Base-by-base conservation (phyloP, 2,888 invertebrate genomes). In the Diarsia rubi region DNA sequence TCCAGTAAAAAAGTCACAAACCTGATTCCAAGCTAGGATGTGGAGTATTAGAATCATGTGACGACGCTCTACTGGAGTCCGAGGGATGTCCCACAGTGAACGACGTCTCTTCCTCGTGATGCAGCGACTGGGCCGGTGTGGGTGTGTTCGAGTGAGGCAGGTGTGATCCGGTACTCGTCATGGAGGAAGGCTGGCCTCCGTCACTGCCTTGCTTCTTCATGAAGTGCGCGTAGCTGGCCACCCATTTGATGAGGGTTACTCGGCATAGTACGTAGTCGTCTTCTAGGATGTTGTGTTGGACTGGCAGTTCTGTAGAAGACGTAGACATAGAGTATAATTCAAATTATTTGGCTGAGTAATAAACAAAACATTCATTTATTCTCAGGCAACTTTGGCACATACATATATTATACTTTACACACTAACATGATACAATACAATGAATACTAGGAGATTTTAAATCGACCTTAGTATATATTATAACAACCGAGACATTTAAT, bases 181-280 rank as follows among this genome's bases (percentile, higher is more conserved):
- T 95, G 0, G 96, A 96, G 0, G 96, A 95, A 0, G 96, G 96
- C 81, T 96, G 96, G 0, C 96, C 95, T 0, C 92, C 93, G 37
- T 97, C 97, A 69, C 95, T 96, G 76, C 97, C 96, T 79, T 97
- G 97, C 86, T 97, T 97, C 92, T 97, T 98, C 84, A 97, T 97
- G 85, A 98, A 98, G 91, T 98, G 98, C 2, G 98, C 98, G 88
- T 98, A 98, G 88, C 97, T 98, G 0, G 98, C 98, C 31, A 99
- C 97, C 99, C 99, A 99, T 93, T 98, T 98, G 82, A 99, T 98
- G 52, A 99, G 96, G 11, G 98, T 98, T 57, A 99, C 99, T 85
- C 99, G 97, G 90, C 98, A 99, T 63, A 97, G 91, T 24, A 97
- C 96, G 92, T 97, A 97, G 94, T 98, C 97, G 90, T 97, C 97